These are phyloP conservation scores for Liparis tanakae DNA, from an alignment of 2,797 vertebrate genomes.

Conservation along the genomic window DNA sequence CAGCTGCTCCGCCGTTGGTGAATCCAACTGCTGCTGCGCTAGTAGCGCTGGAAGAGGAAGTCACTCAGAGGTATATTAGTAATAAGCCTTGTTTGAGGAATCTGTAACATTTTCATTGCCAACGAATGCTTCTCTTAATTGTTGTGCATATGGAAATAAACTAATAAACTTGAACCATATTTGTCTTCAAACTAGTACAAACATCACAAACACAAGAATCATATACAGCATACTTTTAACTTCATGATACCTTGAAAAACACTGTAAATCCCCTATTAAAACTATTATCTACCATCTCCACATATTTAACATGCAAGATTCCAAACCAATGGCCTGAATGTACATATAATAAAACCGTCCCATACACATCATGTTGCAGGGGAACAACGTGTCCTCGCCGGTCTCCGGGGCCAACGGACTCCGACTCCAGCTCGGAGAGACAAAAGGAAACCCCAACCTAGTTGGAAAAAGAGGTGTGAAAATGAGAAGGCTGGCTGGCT, in stretches of 20 bases:
- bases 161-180: neutral
- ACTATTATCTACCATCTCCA: neutral
- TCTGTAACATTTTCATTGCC: too few species aligned
- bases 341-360: neutral
- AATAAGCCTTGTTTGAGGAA: too few species aligned
- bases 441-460: conserved; percentile 58
- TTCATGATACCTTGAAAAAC: neutral
- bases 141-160: neutral
- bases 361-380: conserved; percentile 7
- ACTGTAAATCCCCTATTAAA: neutral
- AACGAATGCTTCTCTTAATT: neutral
- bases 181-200: neutral
- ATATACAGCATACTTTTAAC: neutral
- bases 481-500: conserved; percentile 49
- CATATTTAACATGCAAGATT: neutral
- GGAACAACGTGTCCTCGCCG: conserved; percentile 51
- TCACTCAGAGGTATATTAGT: too few species aligned
- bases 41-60: too few species aligned
- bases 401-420: conserved; percentile 29
- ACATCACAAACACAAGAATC: neutral
- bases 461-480: conserved; percentile 60
- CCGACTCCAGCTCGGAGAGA: conserved; percentile 33
- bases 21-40: too few species aligned
- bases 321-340: neutral
- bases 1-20: too few species aligned